Evolutionary conservation across 2,113 vertebrate species (phyloP).

Genomic region (Mormyrus iriodes): DNA sequence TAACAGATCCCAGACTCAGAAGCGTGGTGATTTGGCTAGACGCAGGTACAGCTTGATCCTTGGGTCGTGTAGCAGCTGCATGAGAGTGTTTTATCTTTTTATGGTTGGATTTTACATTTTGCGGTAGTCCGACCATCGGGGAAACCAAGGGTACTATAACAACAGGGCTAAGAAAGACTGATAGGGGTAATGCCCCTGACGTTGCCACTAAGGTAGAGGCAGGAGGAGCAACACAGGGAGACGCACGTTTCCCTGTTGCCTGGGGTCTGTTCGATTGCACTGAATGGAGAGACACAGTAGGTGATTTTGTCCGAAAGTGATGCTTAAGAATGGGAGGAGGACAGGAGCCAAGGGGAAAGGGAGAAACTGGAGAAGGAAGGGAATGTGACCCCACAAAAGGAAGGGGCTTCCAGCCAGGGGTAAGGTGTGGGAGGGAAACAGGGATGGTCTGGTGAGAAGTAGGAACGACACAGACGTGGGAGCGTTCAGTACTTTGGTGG

Average conservation of each 20-base stretch:
- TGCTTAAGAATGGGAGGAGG: not conserved
- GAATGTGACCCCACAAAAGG: not conserved
- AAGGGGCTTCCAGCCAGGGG: not conserved
- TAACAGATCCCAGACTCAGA: not conserved
- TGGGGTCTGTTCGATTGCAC: not conserved
- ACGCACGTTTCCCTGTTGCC: not conserved
- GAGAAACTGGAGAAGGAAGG: not conserved
- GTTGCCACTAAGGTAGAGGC: not conserved
- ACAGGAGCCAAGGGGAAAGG: not conserved
- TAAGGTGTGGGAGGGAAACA: not conserved
- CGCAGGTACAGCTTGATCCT: not conserved
- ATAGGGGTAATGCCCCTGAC: not conserved
- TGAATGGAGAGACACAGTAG: not conserved
- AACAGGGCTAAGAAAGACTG: not conserved
- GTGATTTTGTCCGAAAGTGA: not conserved
- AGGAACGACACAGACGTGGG: not conserved
- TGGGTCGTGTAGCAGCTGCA: not conserved
- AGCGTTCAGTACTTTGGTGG: not conserved
- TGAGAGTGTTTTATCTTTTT: not conserved
- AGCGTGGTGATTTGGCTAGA: not conserved
- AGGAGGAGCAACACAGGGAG: not conserved
- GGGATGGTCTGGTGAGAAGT: not conserved
- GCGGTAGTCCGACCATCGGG: not conserved
- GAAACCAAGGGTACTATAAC: not conserved
- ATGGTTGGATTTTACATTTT: not conserved